Conservation (phyloP, 2,888 invertebrate species). For the Ecliptopera silaceata region DNA sequence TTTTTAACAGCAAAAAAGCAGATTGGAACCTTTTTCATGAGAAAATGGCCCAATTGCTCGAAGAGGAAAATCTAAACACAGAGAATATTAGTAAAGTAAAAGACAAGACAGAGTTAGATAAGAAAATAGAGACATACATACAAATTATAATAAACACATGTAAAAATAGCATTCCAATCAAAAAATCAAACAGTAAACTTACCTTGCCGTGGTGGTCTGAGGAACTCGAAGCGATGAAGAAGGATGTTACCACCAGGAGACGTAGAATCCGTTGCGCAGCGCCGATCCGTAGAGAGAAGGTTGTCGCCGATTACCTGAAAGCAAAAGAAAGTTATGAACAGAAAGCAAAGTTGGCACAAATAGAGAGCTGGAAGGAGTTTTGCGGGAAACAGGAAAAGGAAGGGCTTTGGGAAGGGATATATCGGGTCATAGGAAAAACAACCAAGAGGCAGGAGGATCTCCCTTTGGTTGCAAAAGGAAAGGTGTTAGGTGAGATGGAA, state of each 20-base stretch:
- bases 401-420: no score
- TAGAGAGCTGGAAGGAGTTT: background rate
- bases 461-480: background rate
- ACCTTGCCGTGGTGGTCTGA: background rate
- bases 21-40: background rate
- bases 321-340: background rate
- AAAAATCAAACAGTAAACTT: background rate
- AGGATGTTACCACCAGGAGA: no score
- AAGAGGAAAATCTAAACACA: background rate
- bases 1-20: background rate
- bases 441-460: background rate
- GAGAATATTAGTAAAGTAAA: background rate
- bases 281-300: background rate
- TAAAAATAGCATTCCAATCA: background rate
- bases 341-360: background rate
- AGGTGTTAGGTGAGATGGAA: background rate
- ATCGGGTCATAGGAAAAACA: background rate
- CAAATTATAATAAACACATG: background rate
- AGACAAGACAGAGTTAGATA: background rate
- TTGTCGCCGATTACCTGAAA: no score
- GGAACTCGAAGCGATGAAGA: no score
- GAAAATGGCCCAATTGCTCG: background rate
- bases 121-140: background rate
- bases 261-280: background rate
- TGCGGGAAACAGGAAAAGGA: background rate